A percentile compares a stretch with the other conserved stretches of the same genome.
phyloP scores from a whole-genome alignment of 1,140 invertebrate species.

The Aporrectodea caliginosa region DNA sequence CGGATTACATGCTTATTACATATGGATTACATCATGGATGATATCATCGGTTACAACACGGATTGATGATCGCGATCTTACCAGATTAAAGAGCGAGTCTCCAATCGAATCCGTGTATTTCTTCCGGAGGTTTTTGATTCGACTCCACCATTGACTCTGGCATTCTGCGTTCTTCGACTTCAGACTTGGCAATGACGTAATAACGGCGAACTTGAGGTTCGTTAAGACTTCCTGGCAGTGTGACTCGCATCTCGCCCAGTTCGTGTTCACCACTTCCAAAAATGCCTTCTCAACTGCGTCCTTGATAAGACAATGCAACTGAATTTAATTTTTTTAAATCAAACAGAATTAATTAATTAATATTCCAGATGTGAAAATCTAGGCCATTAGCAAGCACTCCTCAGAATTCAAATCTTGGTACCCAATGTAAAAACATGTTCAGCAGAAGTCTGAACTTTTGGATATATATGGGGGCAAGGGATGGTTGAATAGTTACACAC shows the following conservation, averaged over 20 bases:
- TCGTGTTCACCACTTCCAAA: not conserved
- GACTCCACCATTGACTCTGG: not conserved
- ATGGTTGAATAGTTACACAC: too few relatives aligned
- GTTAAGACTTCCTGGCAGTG: not conserved
- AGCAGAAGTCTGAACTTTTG: too few relatives aligned
- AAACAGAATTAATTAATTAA: not conserved
- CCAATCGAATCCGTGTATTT: not conserved
- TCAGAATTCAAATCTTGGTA: too few relatives aligned
- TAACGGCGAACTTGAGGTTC: not conserved
- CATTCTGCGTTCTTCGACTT: not conserved
- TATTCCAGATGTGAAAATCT: not conserved
- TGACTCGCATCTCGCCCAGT: not conserved
- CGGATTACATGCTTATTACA: not conserved
- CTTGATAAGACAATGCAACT: not conserved
- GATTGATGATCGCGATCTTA: not conserved
- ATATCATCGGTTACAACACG: too few relatives aligned
- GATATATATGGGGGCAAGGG: too few relatives aligned
- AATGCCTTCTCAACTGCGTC: not conserved
- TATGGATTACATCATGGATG: not conserved
- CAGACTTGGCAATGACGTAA: not conserved
- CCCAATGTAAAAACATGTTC: too few relatives aligned
- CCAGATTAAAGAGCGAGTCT: not conserved
- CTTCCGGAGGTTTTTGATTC: not conserved
- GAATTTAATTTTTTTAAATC: not conserved
- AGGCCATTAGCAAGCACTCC: not conserved